These are phyloP conservation scores for Apeltes quadracus DNA, from an alignment of 2,113 vertebrate species.

Conservation along the genomic window DNA sequence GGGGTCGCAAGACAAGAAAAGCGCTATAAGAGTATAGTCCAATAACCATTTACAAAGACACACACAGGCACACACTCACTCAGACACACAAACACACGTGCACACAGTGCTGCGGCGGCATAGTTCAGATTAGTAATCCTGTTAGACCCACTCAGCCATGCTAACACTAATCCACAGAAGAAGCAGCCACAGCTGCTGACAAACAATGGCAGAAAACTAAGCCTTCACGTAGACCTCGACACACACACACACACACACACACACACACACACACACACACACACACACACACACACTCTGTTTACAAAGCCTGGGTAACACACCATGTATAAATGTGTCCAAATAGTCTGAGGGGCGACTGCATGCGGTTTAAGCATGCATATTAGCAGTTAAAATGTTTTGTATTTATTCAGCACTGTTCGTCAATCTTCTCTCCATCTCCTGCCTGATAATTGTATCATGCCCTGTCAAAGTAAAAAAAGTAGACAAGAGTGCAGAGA, in stretches of 20 bases:
- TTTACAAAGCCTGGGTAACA: background rate
- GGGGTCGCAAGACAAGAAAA: no score
- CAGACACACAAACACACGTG: constrained; percentile 16
- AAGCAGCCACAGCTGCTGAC: constrained; percentile 39
- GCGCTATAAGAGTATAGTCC: no score
- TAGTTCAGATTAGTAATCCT: constrained; percentile 75
- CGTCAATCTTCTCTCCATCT: constrained; percentile 70
- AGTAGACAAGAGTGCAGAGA: background rate
- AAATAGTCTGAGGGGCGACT: background rate
- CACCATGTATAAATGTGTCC: no score
- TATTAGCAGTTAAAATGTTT: constrained; percentile 37
- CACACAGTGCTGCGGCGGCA: constrained; percentile 25
- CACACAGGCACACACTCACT: background rate
- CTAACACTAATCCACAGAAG: constrained; percentile 66
- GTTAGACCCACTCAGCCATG: constrained; percentile 68
- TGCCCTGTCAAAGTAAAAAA: constrained; percentile 33
- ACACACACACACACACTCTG: background rate
- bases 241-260: background rate
- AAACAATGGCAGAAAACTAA: constrained; percentile 50
- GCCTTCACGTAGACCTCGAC: constrained; percentile 16
- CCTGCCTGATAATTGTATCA: constrained; percentile 66
- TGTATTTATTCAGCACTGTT: constrained; percentile 33
- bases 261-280: background rate
- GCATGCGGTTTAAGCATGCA: constrained; percentile 36
- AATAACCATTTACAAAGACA: background rate